Base-by-base conservation (phyloP, 2,113 vertebrate genomes). In the Rhinolophus ferrumequinum region DNA sequence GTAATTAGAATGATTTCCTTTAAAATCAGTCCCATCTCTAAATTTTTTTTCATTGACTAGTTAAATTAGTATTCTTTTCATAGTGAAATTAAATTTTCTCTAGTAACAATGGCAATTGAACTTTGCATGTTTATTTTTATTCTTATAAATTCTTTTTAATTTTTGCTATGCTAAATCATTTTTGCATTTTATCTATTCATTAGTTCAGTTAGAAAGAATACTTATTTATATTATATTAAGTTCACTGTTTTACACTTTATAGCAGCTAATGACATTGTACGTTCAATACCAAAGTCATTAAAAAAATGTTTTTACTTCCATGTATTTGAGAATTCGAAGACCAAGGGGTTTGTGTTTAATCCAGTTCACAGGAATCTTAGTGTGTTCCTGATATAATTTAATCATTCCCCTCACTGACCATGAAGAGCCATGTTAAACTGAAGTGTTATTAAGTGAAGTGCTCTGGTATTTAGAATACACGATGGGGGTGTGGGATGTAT, bases 341-440 rank as follows among this genome's bases (percentile, higher is more conserved):
- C 95, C 89, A 96, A 97, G 41, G 93, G 14, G 84, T 97, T 97
- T 96, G 76, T 75, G 47, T 96, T 98, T 94, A 95, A 97, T 94
- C 95, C 92, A 94, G 69, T 96, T 97, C 87, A 95, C 30, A 90
- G 83, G 84, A 97, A 98, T 75, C 88, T 96, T 97, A 93, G 75
- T 79, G 93, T 97, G 35, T 90, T 97, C 18, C 86, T 96, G 91
- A 98, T 97, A 98, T 98, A 98, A 98, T 98, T 98, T 72, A 97
- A 73, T 97, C 90, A 92, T 97, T 98, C 66, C 16, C 95, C 70
- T 98, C 97, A 97, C 96, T 97, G 97, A 95, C 89, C 93, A 90
- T 94, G 94, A 98, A 97, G 97, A 98, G 90, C 93, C 96, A 93
- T 98, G 95, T 96, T 97, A 97, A 97, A 92, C 75, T 96, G 80